phyloP scores from a whole-genome alignment of 37 sponge, comb jelly and placozoan species.

The Agelas oroides region DNA sequence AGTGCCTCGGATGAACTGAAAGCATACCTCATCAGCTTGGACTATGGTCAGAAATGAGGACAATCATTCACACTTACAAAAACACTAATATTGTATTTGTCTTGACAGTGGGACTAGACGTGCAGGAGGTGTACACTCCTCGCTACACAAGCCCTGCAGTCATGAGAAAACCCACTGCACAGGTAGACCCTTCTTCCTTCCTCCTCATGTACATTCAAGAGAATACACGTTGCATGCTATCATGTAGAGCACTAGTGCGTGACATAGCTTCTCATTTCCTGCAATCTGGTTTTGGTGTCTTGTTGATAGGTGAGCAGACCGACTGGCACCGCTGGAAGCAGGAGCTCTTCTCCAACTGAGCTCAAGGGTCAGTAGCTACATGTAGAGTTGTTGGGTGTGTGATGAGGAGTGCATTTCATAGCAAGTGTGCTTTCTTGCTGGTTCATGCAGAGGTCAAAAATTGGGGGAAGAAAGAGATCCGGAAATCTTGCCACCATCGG shows the following conservation, averaged over 20 bases:
- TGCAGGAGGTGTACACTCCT: slow-evolving; percentile 60
- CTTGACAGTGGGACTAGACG: slow-evolving; percentile 66
- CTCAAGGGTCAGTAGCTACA: not conserved
- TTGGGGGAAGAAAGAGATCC: not conserved
- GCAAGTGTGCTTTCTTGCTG: no score
- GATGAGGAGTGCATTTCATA: no score
- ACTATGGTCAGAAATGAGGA: slow-evolving; percentile 46
- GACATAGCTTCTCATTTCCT: slow-evolving; percentile 17
- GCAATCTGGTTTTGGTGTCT: not conserved
- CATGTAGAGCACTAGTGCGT: no score
- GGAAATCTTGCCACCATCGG: slow-evolving; percentile 61
- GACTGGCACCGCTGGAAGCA: not conserved
- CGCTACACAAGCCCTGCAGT: slow-evolving; percentile 13
- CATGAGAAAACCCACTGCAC: not conserved
- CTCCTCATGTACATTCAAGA: no score
- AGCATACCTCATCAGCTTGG: slow-evolving; percentile 59
- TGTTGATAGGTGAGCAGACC: no score
- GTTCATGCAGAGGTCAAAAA: not conserved
- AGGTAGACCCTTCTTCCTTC: no score
- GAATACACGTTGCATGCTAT: no score
- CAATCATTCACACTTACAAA: no score
- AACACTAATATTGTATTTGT: not conserved
- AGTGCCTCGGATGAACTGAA: slow-evolving; percentile 54
- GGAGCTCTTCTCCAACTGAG: not conserved
- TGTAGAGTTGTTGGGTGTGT: not conserved